Percentiles rank a stretch among this genome's conserved stretches.
phyloP scores from a whole-genome alignment of 2,113 vertebrate species.

The Isurus oxyrinchus region DNA sequence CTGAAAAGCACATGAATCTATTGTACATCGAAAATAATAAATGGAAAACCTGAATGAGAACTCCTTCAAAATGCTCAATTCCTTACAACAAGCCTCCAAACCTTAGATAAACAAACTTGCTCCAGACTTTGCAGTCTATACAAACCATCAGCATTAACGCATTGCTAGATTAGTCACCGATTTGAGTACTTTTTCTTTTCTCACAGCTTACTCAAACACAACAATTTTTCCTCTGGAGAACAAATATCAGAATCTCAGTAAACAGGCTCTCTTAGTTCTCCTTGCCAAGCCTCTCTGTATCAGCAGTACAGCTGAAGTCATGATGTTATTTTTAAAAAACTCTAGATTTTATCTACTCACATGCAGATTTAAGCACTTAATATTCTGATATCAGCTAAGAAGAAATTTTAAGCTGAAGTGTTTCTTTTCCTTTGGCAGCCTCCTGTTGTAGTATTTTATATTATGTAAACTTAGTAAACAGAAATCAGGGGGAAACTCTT shows the following conservation, averaged over 20 bases:
- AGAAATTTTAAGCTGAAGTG: neutral
- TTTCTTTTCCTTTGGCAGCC: neutral
- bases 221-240: neutral
- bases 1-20: neutral
- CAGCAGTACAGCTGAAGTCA: neutral
- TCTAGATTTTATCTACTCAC: neutral
- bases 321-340: neutral
- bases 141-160: neutral
- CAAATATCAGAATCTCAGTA: neutral
- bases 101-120: neutral
- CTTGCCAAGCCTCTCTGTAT: neutral
- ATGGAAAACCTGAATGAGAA: neutral
- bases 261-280: neutral
- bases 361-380: conserved; percentile 2
- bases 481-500: neutral
- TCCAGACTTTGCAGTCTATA: neutral
- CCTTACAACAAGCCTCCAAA: neutral
- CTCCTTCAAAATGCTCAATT: neutral
- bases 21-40: neutral
- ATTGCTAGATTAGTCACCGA: neutral
- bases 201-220: neutral
- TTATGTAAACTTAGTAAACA: neutral
- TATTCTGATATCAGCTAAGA: neutral
- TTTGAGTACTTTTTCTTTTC: neutral
- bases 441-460: neutral